These are phyloP conservation scores for Endotricha flammealis DNA, from an alignment of 2,888 invertebrate genomes.

Conservation along the genomic window DNA sequence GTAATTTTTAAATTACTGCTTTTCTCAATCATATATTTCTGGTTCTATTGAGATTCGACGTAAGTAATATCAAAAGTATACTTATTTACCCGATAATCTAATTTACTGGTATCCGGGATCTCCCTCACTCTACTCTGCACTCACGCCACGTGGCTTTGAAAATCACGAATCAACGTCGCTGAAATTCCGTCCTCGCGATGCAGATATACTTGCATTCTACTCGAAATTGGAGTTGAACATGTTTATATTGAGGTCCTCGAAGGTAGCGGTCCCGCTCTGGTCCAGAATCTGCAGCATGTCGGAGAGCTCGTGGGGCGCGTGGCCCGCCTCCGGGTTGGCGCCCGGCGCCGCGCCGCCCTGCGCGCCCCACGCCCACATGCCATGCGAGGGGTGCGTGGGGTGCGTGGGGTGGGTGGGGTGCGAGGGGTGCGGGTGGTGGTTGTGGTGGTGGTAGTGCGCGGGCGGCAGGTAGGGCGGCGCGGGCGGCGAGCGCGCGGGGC, in stretches of 20 bases:
- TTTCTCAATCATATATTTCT: conserved; percentile 5
- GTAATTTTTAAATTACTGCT: too few relatives aligned
- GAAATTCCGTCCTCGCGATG: neutral
- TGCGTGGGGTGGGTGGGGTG: conserved; percentile 36
- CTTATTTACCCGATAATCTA: neutral
- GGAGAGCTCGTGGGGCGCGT: conserved; percentile 51
- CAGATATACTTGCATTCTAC: conserved; percentile 8
- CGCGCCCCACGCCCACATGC: conserved; percentile 64
- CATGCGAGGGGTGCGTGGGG: too few relatives aligned
- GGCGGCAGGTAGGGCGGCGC: conserved; percentile 51
- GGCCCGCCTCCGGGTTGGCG: conserved; percentile 66
- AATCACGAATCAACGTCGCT: neutral
- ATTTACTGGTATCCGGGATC: neutral
- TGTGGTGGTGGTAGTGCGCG: conserved; percentile 87
- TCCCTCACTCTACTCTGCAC: neutral
- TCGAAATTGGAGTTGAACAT: conserved; percentile 24
- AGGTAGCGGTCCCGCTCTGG: conserved; percentile 54
- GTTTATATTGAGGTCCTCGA: conserved; percentile 59
- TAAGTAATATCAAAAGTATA: conserved; percentile 4
- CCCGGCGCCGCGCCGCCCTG: conserved; percentile 78
- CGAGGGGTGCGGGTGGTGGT: conserved; percentile 61
- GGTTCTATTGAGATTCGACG: conserved; percentile 7
- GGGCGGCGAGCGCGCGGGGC: conserved; percentile 49
- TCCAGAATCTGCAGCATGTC: conserved; percentile 51
- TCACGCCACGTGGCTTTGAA: neutral